Base-by-base conservation (phyloP, 2,113 vertebrate genomes). In the Pandion haliaetus region DNA sequence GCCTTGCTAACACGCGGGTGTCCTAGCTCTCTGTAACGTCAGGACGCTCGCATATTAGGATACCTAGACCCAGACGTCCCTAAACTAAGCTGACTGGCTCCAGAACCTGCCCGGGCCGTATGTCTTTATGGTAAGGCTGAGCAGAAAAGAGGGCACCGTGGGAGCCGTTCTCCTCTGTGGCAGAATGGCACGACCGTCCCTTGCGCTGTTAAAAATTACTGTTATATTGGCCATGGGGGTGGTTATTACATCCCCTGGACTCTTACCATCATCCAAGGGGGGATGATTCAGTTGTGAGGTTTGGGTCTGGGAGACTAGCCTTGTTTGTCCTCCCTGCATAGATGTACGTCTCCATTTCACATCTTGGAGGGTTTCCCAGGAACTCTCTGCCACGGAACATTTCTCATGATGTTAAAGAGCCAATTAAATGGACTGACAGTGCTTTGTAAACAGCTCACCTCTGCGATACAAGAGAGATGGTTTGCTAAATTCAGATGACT, bases 301-400 rank as follows among this genome's bases (percentile, higher is more conserved):
- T 49, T 82, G 78, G 50, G 52, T 87, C 32, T 72, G 62, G 44
- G 31, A 73, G 28, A 45, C 25, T 14, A 45, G 52, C 57, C 54
- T 84, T 71, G 28, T 65, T 90, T 89, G 70, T 84, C 89, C 62
- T 76, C n/a, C 52, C 55, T 45, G 17, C 2, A 0, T 12, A 66
- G 55, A 88, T 94, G 67, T 24, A 32, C 62, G 40, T 95, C 87
- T 96, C 85, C 85, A 34, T 96, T 93, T 96, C 93, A 92, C 1
- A 1, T 82, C 95, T 92, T 96, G 95, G 96, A 96, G 90, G 58
- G 36, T 49, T 96, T 96, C 95, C 96, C 87, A 38, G 92, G 40
- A 94, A 1, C 81, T 44, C 38, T 77, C 34, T 86, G 78, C 93
- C 92, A 90, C 58, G 32, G 74, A 94, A 86, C 92, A 94, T 94